Evolutionary conservation across 2,113 vertebrate genomes (phyloP), one percentile per base, ranked within the genome.

Genomic region (Sander lucioperca): DNA sequence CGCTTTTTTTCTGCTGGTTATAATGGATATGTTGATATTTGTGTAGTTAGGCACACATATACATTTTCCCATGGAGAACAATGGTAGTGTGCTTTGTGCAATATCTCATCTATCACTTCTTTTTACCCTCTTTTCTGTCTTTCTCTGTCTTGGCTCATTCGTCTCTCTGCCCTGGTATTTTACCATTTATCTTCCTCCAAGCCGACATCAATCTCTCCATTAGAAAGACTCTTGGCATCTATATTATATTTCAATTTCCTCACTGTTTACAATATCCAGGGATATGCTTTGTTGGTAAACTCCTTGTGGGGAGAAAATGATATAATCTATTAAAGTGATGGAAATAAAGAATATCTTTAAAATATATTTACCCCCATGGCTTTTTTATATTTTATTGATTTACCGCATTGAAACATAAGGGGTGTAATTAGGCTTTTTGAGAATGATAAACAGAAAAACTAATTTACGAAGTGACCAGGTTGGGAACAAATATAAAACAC

Each of bases 231-330:
- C 81, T 33, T n/a, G 50, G 33, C 77, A 70, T 85, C 45, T 79
- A 53, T 71, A 81, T 88, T 85, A n/a, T n/a, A n/a, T n/a, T n/a
- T n/a, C 76, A 57, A 71, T 91, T 70, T 86, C 23, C 59, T 62
- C 27, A 19, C 36, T 86, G 73, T 77, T 82, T 76, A 86, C 77
- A 82, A 63, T 51, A 82, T 54, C 68, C 61, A 63, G 50, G 51
- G 73, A 83, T 70, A 87, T 70, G 33, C 48, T 72, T 47, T 21
- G 12, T 39, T 71, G 54, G 43, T 76, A 43, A 71, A 74, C 48
- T 79, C 62, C 73, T 79, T 23, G 19, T 67, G 62, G 56, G 63
- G 25, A 59, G 57, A 73, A 43, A 75, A 43, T 58, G 45, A 4
- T 23, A 25, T 76, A n/a, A 82, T 80, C 39, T 51, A 56, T 87